Evolutionary conservation across 1,140 invertebrate species (phyloP).

Genomic region (Brachionus paranguensis): DNA sequence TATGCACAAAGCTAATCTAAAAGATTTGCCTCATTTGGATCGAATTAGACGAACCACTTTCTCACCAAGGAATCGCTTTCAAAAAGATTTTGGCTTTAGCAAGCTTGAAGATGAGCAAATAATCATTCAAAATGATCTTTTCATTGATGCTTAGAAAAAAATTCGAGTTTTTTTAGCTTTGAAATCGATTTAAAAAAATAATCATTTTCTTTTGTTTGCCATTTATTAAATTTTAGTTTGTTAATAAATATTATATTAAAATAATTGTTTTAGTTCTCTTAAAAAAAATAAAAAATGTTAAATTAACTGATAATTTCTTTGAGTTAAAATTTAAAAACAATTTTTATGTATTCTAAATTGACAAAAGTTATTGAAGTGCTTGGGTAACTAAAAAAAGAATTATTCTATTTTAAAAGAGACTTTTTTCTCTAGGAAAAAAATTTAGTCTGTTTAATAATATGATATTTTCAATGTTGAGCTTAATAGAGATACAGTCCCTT

Average conservation of each 20-base stretch:
- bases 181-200: not conserved
- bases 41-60: not conserved
- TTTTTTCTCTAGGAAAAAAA: too few relatives aligned
- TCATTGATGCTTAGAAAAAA: not conserved
- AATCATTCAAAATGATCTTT: slow-evolving; percentile 23
- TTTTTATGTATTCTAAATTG: too few relatives aligned
- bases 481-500: too few relatives aligned
- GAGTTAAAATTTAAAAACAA: too few relatives aligned
- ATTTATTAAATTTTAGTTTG: not conserved
- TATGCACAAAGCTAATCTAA: not conserved
- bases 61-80: not conserved
- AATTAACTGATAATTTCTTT: too few relatives aligned
- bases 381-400: too few relatives aligned
- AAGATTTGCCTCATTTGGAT: not conserved
- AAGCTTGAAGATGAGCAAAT: slow-evolving; percentile 24
- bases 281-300: too few relatives aligned
- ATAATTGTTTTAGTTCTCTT: not conserved
- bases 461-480: too few relatives aligned
- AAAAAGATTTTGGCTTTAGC: slow-evolving; percentile 26
- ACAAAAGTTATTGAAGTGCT: too few relatives aligned
- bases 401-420: too few relatives aligned
- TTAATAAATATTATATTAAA: not conserved
- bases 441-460: too few relatives aligned
- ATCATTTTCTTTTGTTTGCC: not conserved
- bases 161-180: not conserved